Conservation (phyloP, 2,113 vertebrate species). For the Archocentrus centrarchus region DNA sequence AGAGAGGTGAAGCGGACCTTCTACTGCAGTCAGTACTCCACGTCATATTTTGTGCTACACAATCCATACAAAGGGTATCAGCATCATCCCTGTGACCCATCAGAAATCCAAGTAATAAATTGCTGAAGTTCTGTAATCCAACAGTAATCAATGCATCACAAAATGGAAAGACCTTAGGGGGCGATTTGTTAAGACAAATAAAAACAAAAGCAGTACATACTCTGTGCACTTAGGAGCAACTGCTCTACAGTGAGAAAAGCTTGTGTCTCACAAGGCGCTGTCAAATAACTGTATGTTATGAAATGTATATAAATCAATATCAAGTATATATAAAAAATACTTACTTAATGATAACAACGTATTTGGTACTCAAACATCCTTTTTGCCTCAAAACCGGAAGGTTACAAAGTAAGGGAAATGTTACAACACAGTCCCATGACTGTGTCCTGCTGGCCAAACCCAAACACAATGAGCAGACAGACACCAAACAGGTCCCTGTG, state of each 20-base stretch:
- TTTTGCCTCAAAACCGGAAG: constrained; percentile 45
- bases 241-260: constrained; percentile 16
- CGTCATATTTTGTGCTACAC: constrained; percentile 10
- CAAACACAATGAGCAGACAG: constrained; percentile 56
- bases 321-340: background rate
- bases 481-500: constrained; percentile 52
- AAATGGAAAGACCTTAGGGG: constrained; percentile 39
- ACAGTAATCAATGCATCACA: constrained; percentile 41
- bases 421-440: constrained; percentile 71
- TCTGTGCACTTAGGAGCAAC: constrained; percentile 8
- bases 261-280: constrained; percentile 2
- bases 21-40: background rate
- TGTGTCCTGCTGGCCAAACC: constrained; percentile 68
- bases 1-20: constrained; percentile 26
- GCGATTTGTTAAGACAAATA: constrained; percentile 48
- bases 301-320: constrained; percentile 9
- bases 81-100: constrained; percentile 37
- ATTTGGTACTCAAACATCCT: constrained; percentile 33
- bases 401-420: constrained; percentile 31
- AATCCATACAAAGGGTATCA: constrained; percentile 8
- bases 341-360: background rate
- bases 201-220: constrained; percentile 23
- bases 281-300: background rate
- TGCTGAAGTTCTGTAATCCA: constrained; percentile 41
- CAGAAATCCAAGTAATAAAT: constrained; percentile 36